A percentile compares a stretch with the other conserved stretches of the same genome.
These are phyloP conservation scores for Rhinoderma darwinii DNA, from an alignment of 2,113 vertebrate species.

Conservation along the genomic window DNA sequence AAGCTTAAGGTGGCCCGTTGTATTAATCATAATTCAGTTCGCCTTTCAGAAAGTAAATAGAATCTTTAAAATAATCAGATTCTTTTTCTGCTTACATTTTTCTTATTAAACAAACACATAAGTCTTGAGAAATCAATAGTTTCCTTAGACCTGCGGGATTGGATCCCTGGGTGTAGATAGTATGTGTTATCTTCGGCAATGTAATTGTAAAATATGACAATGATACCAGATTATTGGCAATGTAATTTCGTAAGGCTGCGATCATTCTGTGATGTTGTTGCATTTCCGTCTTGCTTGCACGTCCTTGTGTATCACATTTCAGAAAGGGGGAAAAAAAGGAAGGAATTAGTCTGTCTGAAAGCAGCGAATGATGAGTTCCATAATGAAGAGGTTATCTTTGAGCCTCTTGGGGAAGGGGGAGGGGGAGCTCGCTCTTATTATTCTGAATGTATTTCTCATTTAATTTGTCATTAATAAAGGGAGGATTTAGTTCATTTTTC, in stretches of 20 bases:
- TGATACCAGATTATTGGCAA: constrained; percentile 63
- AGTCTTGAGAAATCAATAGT: constrained; percentile 67
- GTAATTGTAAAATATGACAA: constrained; percentile 68
- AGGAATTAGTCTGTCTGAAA: constrained; percentile 59
- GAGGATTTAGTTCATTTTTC: constrained; percentile 45
- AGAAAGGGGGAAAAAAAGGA: constrained; percentile 1
- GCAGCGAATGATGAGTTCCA: constrained; percentile 57
- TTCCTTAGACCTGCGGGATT: constrained; percentile 55
- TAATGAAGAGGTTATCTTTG: constrained; percentile 55
- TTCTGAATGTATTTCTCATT: constrained; percentile 31
- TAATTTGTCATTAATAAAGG: constrained; percentile 54
- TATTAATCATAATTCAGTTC: constrained; percentile 81
- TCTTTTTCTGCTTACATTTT: constrained; percentile 71
- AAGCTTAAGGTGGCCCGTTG: constrained; percentile 64
- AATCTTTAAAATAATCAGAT: constrained; percentile 72
- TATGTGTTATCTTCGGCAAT: constrained; percentile 59
- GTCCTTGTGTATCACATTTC: constrained; percentile 56
- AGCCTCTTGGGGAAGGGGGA: constrained; percentile 33
- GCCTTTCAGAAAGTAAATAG: constrained; percentile 79
- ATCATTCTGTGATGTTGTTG: constrained; percentile 57
- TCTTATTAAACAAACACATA: constrained; percentile 73
- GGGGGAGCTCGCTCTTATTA: constrained; percentile 28
- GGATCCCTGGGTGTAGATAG: neutral
- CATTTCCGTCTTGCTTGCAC: constrained; percentile 55
- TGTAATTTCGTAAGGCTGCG: constrained; percentile 65